Base-by-base conservation (phyloP, 2,888 invertebrate species). In the Xiphydria camelus region DNA sequence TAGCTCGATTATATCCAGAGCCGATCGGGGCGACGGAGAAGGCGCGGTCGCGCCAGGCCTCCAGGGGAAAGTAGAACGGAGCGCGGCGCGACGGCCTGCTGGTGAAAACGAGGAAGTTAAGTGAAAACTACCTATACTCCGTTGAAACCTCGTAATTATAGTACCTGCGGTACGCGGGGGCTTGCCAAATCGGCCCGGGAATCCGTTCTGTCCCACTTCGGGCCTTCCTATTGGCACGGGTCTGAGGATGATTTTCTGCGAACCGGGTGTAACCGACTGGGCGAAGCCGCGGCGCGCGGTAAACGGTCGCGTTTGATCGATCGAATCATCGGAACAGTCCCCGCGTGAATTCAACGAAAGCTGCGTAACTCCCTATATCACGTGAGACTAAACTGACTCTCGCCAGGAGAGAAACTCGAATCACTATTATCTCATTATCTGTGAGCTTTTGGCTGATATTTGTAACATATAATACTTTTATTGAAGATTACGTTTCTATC, bases 41-140 rank as follows among this genome's bases (percentile, higher is more conserved):
- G 23, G 23, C 23, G 7, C 23, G 23, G n/a, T 7, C 23, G 23
- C 23, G 23, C 23, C 23, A 7, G 18, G 7, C 35, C 36, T 38
- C 45, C 55, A 62, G 53, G 70, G 66, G 71, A 72, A 73, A 73
- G 73, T 73, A 69, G 73, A 73, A 73, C 73, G 63, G 42, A 52
- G 60, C 52, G 26, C 46, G 52, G 45, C 52, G 49, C 47, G 35
- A 35, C 39, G 26, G 9, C 12, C 31, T 54, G 50, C 49, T 41
- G 68, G 70, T 72, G 73, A 73, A 73, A 73, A 72, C 68, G 66
- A 72, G 70, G 68, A 70, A 73, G 72, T 71, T 66, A 50, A 66
- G 70, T 68, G 73, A 73, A 71, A 73, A 73, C 66, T 62, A 51
- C 53, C 61, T 59, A 49, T 55, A 55, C 59, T 45, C 41, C 54